Conservation (phyloP, 2,888 invertebrate species). For the Malthinus seriepunctatus region DNA sequence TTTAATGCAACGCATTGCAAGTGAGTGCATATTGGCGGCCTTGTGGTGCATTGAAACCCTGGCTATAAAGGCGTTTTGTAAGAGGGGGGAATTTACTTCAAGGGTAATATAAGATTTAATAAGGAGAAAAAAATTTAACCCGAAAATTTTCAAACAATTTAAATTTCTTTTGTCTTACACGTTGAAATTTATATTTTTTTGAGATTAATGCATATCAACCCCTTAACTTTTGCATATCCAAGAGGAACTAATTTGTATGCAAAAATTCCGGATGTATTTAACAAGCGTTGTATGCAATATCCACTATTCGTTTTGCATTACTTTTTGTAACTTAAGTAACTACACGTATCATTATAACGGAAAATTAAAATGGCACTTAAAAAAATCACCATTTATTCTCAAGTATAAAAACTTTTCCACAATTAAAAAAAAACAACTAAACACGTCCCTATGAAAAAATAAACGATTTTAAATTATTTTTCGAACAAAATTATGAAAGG, state of each 20-base stretch:
- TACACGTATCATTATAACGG: constrained; percentile 1
- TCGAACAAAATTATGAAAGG: background rate
- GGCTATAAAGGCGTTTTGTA: constrained; percentile 50
- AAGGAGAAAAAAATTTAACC: background rate
- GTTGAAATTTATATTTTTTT: too few relatives aligned
- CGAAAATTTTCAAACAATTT: too few relatives aligned
- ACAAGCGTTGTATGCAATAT: constrained; percentile 8
- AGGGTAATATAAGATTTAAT: constrained; percentile 44
- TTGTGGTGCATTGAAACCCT: constrained; percentile 51
- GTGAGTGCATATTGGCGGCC: constrained; percentile 48
- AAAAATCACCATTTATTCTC: background rate
- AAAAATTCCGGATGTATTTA: constrained; percentile 15
- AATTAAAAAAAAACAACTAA: too few relatives aligned
- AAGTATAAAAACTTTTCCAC: too few relatives aligned
- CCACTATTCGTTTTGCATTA: constrained; percentile 4
- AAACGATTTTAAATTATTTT: background rate
- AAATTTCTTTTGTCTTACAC: too few relatives aligned
- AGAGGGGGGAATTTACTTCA: constrained; percentile 48
- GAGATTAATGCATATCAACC: too few relatives aligned
- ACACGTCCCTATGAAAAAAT: too few relatives aligned
- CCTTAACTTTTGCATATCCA: too few relatives aligned
- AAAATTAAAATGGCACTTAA: constrained; percentile 1
- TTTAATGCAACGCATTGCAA: constrained; percentile 43
- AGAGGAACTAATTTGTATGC: constrained; percentile 8
- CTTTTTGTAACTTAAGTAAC: constrained; percentile 4